These are phyloP conservation scores for Colistium nudipinnis DNA, from an alignment of 2,113 vertebrate genomes.

Conservation along the genomic window DNA sequence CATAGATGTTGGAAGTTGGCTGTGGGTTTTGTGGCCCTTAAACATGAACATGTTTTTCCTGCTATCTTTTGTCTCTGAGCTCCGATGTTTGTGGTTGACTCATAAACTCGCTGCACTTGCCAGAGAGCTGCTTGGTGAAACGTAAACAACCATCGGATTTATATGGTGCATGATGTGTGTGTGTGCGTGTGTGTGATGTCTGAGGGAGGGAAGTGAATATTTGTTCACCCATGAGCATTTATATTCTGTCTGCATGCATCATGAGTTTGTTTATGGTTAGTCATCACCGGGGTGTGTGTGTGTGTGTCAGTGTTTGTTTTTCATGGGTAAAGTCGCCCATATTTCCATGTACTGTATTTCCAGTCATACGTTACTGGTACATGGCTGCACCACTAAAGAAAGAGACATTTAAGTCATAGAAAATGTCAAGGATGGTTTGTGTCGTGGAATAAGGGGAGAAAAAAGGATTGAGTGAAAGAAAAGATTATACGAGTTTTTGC, in stretches of 20 bases:
- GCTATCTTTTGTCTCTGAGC: not conserved
- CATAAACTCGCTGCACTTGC: slow-evolving; percentile 11
- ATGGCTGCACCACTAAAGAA: slow-evolving; percentile 20
- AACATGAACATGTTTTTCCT: not conserved
- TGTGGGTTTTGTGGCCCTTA: not conserved
- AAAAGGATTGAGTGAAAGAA: too few relatives aligned
- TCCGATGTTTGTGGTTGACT: slow-evolving; percentile 19
- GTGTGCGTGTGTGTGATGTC: slow-evolving; percentile 18
- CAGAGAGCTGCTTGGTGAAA: slow-evolving; percentile 27
- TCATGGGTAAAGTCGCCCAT: slow-evolving; percentile 11
- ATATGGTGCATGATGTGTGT: slow-evolving; percentile 9
- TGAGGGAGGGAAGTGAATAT: slow-evolving; percentile 17
- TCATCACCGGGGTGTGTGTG: not conserved
- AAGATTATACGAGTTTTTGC: too few relatives aligned
- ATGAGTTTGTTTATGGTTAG: not conserved
- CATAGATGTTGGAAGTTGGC: not conserved
- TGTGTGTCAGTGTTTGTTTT: slow-evolving; percentile 1
- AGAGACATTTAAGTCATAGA: too few relatives aligned
- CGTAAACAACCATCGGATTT: slow-evolving; percentile 27
- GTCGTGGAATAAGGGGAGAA: too few relatives aligned
- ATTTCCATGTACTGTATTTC: slow-evolving; percentile 21
- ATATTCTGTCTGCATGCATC: slow-evolving; percentile 16
- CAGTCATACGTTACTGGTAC: slow-evolving; percentile 17
- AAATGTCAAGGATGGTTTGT: too few relatives aligned
- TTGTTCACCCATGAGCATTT: slow-evolving; percentile 24